Conservation (phyloP, 1,140 invertebrate genomes). For the Sycophaga agraensis region DNA sequence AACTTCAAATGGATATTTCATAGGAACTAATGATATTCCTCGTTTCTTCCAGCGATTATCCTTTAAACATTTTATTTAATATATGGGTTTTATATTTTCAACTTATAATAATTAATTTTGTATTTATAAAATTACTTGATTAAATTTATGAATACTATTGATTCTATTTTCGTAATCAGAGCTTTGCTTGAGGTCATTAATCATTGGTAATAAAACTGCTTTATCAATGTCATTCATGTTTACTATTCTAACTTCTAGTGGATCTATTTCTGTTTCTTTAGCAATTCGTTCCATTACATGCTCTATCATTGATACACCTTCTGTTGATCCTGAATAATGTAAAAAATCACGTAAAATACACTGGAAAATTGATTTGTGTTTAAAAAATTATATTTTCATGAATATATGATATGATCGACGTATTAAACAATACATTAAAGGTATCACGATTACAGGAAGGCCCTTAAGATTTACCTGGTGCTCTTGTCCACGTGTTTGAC, state of each 20-base stretch:
- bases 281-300: slow-evolving; percentile 82
- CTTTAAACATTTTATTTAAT: slow-evolving; percentile 30
- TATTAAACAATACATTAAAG: no score
- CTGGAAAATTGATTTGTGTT: not conserved
- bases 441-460: no score
- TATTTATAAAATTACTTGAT: slow-evolving; percentile 55
- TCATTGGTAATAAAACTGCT: slow-evolving; percentile 49
- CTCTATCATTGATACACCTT: slow-evolving; percentile 65
- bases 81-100: not conserved
- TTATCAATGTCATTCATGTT: slow-evolving; percentile 61
- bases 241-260: slow-evolving; percentile 64
- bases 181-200: slow-evolving; percentile 62
- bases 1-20: slow-evolving; percentile 66
- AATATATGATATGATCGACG: no score
- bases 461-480: slow-evolving; percentile 62
- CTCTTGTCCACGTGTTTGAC: slow-evolving; percentile 63
- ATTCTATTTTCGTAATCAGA: slow-evolving; percentile 65
- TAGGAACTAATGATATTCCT: slow-evolving; percentile 68
- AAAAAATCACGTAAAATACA: not conserved
- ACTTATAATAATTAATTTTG: not conserved
- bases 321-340: slow-evolving; percentile 10
- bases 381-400: not conserved
- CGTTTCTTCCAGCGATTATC: slow-evolving; percentile 78
- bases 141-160: slow-evolving; percentile 63
- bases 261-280: slow-evolving; percentile 65